Evolutionary conservation across 2,797 vertebrate genomes (phyloP), one percentile per base, ranked within the genome.

Genomic region (Gobionotothen gibberifrons): DNA sequence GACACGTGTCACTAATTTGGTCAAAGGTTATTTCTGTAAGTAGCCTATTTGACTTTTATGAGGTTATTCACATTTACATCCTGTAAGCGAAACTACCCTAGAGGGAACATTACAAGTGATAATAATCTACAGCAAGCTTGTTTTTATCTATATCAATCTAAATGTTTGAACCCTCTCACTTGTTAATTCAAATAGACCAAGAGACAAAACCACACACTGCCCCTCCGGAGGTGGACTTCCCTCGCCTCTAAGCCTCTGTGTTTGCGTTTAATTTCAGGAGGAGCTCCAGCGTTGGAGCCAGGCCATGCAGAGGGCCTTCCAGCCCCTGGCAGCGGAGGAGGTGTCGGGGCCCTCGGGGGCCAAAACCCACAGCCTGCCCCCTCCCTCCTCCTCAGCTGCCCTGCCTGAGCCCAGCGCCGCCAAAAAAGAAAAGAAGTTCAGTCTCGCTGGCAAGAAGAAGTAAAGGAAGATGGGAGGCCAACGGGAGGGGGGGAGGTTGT

Each of bases 361-460:
- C 76, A 97, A 95, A 93, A 89, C 94, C 0, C 96, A 95, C 85
- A 98, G 94, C 86, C 92, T 98, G 72, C 97, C 96, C 29, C 90
- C 94, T 46, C 91, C 95, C 62, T 92, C 95, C 78, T 87, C 94
- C 21, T 88, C 93, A 1, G 61, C 93, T 5, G 79, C 93, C 19
- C 85, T 72, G 55, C 85, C 89, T 1, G 94, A 95, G 94, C 70
- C 91, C 78, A 87, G 90, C 69, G 79, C 95, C 58, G 93, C 94
- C 89, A 98, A 97, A 89, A 98, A 97, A 84, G 95, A 96, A 83
- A 97, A 98, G 94, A 96, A 96, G 91, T 98, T 97, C 89, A 95
- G 95, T 90, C 96, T 96, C 87, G 98, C 98, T 81, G 93, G 96
- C 76, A 99, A 97, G 85, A 99, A 99, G 94, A 99, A 99, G 93